Evolutionary conservation across 2,113 vertebrate species (phyloP), one percentile per base, ranked within the genome.

Genomic region (Leptodactylus fuscus): DNA sequence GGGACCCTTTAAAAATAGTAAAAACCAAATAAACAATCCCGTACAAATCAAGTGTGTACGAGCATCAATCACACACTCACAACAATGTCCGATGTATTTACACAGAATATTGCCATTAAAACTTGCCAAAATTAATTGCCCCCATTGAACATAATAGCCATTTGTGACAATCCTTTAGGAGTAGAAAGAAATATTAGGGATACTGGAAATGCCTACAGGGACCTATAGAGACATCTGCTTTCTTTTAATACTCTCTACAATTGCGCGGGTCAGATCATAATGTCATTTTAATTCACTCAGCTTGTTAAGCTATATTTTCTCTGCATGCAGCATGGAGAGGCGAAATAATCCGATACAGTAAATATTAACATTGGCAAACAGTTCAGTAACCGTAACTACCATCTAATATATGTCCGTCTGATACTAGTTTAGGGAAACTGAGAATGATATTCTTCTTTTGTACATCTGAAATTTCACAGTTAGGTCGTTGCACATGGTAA

Each of bases 71-170:
- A 93, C 89, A 88, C 77, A 89, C 90, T 87, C 81, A 36, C 90
- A 89, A 91, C 90, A 94, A 94, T 95, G 93, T 92, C 90, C 92
- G 91, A 92, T 91, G 89, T 91, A 95, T 94, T 94, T 94, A 91
- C 91, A 32, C 90, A 92, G 92, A 93, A 94, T 93, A 88, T 91
- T 93, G 93, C 90, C 94, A 92, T 95, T 96, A 96, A 95, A 95
- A 95, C 93, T 94, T 94, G 92, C 91, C 94, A 91, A 94, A 95
- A 96, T 95, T 95, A 96, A 96, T 96, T 95, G 94, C 91, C 90
- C 89, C 93, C 91, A 94, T 96, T 95, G 93, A 91, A 91, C 91
- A 90, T 94, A 94, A 96, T 92, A 90, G 94, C 53, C 89, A 90
- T 93, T 92, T 89, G 90, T 95, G 94, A 94, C 94, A 94, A 88